Evolutionary conservation across 2,888 invertebrate genomes (phyloP).

Genomic region (Adineta ricciae): DNA sequence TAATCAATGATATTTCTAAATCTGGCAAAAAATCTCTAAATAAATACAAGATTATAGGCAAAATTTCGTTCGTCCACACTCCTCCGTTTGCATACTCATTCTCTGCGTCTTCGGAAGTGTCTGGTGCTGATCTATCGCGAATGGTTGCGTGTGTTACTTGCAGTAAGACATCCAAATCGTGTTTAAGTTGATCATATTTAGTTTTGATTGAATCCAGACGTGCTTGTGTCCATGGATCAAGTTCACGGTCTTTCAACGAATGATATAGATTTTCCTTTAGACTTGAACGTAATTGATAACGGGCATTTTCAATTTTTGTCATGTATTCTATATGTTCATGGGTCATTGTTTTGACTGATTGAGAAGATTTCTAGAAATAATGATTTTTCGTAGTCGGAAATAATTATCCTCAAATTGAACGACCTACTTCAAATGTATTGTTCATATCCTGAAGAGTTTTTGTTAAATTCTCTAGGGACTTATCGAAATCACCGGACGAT

Average conservation of each 20-base stretch:
- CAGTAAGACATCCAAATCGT: background rate
- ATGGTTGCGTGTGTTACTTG: background rate
- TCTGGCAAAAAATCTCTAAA: slow-evolving; percentile 16
- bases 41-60: background rate
- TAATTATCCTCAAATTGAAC: background rate
- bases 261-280: background rate
- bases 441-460: background rate
- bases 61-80: no score
- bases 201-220: slow-evolving; percentile 9
- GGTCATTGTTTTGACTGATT: background rate
- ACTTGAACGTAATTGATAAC: background rate
- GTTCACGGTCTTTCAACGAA: background rate
- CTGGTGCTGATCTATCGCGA: background rate
- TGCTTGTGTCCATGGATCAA: slow-evolving; percentile 8
- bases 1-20: background rate
- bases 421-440: background rate
- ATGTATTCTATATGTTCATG: background rate
- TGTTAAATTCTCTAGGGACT: background rate
- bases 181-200: slow-evolving; percentile 7
- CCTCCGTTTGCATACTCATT: background rate
- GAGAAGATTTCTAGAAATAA: background rate
- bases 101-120: background rate
- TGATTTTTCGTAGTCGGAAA: background rate
- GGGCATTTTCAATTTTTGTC: slow-evolving; percentile 3
- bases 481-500: background rate